Base-by-base conservation (phyloP, 2,797 vertebrate genomes). In the Mormyrus hasselquistii region DNA sequence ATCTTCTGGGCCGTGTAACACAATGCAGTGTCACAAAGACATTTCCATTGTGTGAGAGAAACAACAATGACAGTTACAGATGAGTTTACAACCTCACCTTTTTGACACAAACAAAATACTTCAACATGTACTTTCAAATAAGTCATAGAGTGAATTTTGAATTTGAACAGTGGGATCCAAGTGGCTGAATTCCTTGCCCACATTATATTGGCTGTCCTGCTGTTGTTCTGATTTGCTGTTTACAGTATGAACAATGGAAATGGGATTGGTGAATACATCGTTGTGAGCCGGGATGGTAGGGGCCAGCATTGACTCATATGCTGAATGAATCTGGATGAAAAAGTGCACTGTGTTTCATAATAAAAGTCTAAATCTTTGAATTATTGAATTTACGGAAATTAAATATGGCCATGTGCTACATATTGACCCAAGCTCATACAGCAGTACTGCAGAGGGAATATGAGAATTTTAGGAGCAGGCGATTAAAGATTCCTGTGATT, bases 331-430 rank as follows among this genome's bases (percentile, higher is more conserved):
- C 25, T 50, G 25, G 83, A 29, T 14, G 47, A 85, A 52, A 85
- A 50, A 50, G 49, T 25, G 25, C 83, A 25, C 44, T 5, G 47
- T 4, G 4, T 85, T 85, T 85, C 49, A 85, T 50, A 85, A 85
- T 85, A 85, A 84, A 84, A 85, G 82, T 85, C 44, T 49, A 52
- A 85, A 44, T 44, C 76, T 82, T 82, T 82, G 76, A n/a, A 53
- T 52, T 84, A 84, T 84, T 49, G 47, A 49, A 52, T 52, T 49
- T 84, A 49, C 10, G 49, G 44, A 22, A 84, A 52, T 84, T 53
- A 85, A 85, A 85, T 82, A 19, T 82, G 76, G 76, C 41, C 41
- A 47, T 82, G 76, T 47, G 76, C 41, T 82, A n/a, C 41, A 82
- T 82, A 47, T 82, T 82, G 76, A 82, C 41, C 41, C 7, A 22